phyloP scores from a whole-genome alignment of 2,797 vertebrate species.

The Todus mexicanus region DNA sequence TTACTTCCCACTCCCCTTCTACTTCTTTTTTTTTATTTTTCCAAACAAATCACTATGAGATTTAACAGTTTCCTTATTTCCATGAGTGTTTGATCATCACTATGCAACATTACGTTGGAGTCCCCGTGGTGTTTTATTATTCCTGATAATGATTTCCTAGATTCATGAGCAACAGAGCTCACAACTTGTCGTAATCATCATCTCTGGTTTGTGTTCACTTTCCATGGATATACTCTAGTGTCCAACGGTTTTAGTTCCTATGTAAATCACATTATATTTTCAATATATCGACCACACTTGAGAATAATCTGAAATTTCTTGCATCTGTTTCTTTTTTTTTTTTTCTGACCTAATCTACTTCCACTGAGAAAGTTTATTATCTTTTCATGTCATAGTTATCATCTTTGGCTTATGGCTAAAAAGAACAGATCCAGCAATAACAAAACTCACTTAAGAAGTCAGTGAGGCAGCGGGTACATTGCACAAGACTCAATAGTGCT shows the following conservation, averaged over 20 bases:
- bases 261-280: background rate
- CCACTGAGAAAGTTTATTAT: background rate
- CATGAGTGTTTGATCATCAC: background rate
- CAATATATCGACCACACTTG: fast-evolving
- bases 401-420: background rate
- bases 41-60: background rate
- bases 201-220: background rate
- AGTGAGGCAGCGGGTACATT: background rate
- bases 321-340: background rate
- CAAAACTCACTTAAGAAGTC: background rate
- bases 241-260: background rate
- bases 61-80: background rate
- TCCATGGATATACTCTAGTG: background rate
- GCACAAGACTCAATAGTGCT: background rate
- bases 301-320: background rate
- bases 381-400: background rate
- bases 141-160: background rate
- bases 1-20: background rate
- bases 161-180: background rate
- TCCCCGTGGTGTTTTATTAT: background rate
- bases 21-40: background rate
- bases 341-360: background rate
- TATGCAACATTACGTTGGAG: background rate
- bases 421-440: background rate
- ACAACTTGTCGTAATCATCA: background rate